phyloP scores from a whole-genome alignment of 2,797 vertebrate species.

The Hylomyscus alleni region DNA sequence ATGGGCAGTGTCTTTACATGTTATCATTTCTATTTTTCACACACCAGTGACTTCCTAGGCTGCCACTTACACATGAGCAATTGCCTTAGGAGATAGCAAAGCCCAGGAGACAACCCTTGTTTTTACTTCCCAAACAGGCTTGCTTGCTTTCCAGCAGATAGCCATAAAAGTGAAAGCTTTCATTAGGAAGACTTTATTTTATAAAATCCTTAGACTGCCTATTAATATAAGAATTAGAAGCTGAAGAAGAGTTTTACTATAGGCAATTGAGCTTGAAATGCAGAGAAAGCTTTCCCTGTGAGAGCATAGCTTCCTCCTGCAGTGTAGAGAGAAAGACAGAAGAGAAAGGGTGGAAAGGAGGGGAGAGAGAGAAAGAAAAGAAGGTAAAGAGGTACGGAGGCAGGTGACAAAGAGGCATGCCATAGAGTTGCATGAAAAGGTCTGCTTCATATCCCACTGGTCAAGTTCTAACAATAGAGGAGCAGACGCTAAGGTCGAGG shows the following conservation, averaged over 20 bases:
- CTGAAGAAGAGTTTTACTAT: not conserved
- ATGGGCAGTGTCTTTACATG: not conserved
- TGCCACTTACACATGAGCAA: not conserved
- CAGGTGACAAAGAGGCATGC: not conserved
- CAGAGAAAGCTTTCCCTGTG: not conserved
- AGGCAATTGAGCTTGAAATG: not conserved
- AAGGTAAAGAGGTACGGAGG: too few relatives aligned
- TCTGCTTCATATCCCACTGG: too few relatives aligned
- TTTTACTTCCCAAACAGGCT: slow-evolving; percentile 34
- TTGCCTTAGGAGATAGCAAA: not conserved
- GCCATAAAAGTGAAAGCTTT: slow-evolving; percentile 4
- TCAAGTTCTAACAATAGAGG: not conserved
- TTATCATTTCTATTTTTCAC: not conserved
- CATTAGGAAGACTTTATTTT: not conserved
- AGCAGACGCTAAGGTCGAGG: not conserved
- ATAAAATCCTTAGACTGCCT: not conserved
- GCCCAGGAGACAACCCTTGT: not conserved
- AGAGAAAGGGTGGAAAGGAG: too few relatives aligned
- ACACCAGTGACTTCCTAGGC: not conserved
- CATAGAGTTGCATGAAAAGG: not conserved
- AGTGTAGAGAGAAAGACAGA: not conserved
- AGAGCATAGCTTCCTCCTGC: not conserved
- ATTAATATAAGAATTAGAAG: not conserved
- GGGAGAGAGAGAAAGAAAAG: not conserved
- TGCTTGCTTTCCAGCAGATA: slow-evolving; percentile 23